Percentiles rank a stretch among this genome's conserved stretches.
These are phyloP conservation scores for Dendropsophus ebraccatus DNA, from an alignment of 2,113 vertebrate species.

Conservation along the genomic window DNA sequence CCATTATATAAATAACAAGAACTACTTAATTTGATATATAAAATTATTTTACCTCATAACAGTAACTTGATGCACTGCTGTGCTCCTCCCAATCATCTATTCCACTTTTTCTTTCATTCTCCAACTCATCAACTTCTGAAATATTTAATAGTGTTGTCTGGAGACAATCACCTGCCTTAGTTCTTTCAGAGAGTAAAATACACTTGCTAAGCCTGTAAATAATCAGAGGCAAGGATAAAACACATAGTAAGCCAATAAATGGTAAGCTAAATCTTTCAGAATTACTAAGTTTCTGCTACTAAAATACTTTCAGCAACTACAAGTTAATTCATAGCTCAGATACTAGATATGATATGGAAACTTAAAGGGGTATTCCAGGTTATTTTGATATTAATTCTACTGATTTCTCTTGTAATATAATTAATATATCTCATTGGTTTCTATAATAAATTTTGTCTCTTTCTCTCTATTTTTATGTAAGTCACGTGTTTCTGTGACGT, in stretches of 20 bases:
- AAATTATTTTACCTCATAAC: conserved; percentile 80
- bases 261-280: not conserved
- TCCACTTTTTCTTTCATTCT: conserved; percentile 77
- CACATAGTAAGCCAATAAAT: not conserved
- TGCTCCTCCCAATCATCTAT: conserved; percentile 86
- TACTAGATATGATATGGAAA: too few relatives aligned
- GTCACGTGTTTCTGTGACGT: too few relatives aligned
- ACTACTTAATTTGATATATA: not conserved
- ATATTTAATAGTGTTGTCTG: conserved; percentile 83
- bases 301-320: too few relatives aligned
- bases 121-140: conserved; percentile 81
- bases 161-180: conserved; percentile 84
- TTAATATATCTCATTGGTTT: too few relatives aligned
- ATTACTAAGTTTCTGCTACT: not conserved
- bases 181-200: conserved; percentile 87
- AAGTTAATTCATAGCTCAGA: too few relatives aligned
- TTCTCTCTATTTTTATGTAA: too few relatives aligned
- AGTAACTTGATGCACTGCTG: conserved; percentile 76
- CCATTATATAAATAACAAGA: not conserved
- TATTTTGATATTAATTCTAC: too few relatives aligned
- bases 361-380: too few relatives aligned
- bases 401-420: too few relatives aligned
- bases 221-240: conserved; percentile 58
- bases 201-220: conserved; percentile 84
- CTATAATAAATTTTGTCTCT: too few relatives aligned